These are phyloP conservation scores for Hippocampus comes DNA, from an alignment of 2,113 vertebrate genomes.

Conservation along the genomic window DNA sequence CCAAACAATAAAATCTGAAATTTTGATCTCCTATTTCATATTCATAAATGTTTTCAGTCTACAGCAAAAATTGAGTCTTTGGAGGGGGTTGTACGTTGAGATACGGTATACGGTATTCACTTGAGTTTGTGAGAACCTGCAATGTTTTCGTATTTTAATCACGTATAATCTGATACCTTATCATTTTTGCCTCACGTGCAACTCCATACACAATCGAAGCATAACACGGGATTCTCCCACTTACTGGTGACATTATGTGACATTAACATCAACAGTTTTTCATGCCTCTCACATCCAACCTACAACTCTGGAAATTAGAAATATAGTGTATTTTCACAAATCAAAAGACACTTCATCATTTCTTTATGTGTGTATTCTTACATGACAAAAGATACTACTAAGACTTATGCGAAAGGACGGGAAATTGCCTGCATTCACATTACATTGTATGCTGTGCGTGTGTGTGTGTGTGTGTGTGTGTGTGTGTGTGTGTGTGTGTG, in stretches of 20 bases:
- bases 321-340: conserved; percentile 8
- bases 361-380: conserved; percentile 18
- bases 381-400: conserved; percentile 9
- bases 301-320: not conserved
- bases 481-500: conserved; percentile 16
- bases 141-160: not conserved
- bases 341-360: conserved; percentile 4
- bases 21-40: too few relatives aligned
- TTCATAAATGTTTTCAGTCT: too few relatives aligned
- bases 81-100: not conserved
- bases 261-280: too few relatives aligned
- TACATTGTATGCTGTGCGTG: not conserved
- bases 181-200: too few relatives aligned
- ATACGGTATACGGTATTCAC: not conserved
- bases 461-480: not conserved
- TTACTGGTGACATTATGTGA: too few relatives aligned
- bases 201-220: too few relatives aligned
- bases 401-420: not conserved
- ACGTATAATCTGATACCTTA: too few relatives aligned
- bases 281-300: not conserved
- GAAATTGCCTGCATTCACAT: conserved; percentile 9
- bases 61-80: too few relatives aligned
- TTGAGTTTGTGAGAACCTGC: not conserved
- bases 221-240: too few relatives aligned
- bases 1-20: too few relatives aligned